These are phyloP conservation scores for Ptyas mucosa DNA, from an alignment of 2,113 vertebrate species.

Conservation along the genomic window DNA sequence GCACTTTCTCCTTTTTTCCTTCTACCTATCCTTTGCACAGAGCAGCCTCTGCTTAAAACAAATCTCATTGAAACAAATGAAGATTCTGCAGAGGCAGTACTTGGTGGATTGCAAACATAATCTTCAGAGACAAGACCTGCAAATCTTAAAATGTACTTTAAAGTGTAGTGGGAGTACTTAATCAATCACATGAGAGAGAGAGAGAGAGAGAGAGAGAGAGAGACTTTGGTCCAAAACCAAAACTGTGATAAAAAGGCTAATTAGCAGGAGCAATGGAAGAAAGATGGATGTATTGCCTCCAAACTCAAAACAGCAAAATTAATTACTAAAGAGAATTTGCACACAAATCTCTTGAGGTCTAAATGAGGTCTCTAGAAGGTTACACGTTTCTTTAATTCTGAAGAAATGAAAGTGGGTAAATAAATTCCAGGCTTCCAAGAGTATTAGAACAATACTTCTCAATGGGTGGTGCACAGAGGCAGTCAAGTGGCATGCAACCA, in stretches of 20 bases:
- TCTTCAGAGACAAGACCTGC: neutral
- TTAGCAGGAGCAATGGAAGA: constrained; percentile 17
- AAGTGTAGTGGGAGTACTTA: constrained; percentile 3
- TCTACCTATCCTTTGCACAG: neutral
- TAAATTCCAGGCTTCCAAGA: constrained; percentile 1
- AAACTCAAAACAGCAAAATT: constrained; percentile 2
- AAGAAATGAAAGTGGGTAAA: constrained; percentile 21
- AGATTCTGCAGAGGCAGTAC: neutral
- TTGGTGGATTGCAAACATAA: neutral
- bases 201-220: neutral
- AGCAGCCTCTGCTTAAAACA: neutral
- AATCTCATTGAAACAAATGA: neutral
- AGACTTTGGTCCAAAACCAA: constrained; percentile 13
- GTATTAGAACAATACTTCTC: neutral
- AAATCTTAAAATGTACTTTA: constrained; percentile 7
- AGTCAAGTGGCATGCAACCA: neutral
- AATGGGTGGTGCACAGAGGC: neutral
- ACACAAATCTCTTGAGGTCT: constrained; percentile 8
- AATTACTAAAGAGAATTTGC: constrained; percentile 23
- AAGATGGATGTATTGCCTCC: constrained; percentile 11
- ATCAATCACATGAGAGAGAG: constrained; percentile 3
- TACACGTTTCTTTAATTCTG: neutral
- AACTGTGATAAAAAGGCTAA: constrained; percentile 14
- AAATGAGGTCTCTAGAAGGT: constrained; percentile 7
- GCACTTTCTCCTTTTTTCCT: neutral